Evolutionary conservation across 1,140 invertebrate genomes (phyloP), one percentile per base, ranked within the genome.

Genomic region (Drosophila paulistorum): DNA sequence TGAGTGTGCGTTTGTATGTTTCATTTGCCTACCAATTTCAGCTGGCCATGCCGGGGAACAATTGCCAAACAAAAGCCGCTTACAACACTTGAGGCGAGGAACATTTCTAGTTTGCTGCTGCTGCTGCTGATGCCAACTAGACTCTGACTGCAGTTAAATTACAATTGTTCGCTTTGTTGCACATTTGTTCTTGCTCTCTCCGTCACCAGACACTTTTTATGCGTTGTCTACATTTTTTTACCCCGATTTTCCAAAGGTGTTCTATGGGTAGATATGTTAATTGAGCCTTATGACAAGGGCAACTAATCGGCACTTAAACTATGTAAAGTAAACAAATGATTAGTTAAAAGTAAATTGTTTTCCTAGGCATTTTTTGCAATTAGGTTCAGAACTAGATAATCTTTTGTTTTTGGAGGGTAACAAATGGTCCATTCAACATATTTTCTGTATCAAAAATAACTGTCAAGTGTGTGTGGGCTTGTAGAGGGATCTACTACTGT

Each of bases 131-230:
- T 87, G 55, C 79, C 83, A 86, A 89, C 83, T 87, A 87, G 84
- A 89, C 35, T 89, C 84, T 89, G 79, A 83, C 84, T 89, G 84
- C 84, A 89, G 84, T 89, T 89, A 89, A 89, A 89, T 89, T 89
- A 89, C 84, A 89, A 89, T 89, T 89, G 84, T 81, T 66, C 84
- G 84, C 84, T 89, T 89, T 89, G 84, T 77, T 89, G 84, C 81
- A 89, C 84, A 75, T 62, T 84, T 83, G 62, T 80, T 87, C 45
- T 51, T 48, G 45, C 45, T 23, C 45, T 48, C 45, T 48, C 23
- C 23, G 17, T 20, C 5, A 51, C 17, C 45, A 51, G 45, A 51
- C 17, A 51, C 45, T 86, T 85, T 76, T 76, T 78, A 39, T 39
- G 10, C 45, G 37, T 59, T 35, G 59, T 77, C 61, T 68, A 71